A percentile compares a stretch with the other conserved stretches of the same genome.
Evolutionary conservation across 2,113 vertebrate species (phyloP).

Genomic region (Pollachius pollachius): DNA sequence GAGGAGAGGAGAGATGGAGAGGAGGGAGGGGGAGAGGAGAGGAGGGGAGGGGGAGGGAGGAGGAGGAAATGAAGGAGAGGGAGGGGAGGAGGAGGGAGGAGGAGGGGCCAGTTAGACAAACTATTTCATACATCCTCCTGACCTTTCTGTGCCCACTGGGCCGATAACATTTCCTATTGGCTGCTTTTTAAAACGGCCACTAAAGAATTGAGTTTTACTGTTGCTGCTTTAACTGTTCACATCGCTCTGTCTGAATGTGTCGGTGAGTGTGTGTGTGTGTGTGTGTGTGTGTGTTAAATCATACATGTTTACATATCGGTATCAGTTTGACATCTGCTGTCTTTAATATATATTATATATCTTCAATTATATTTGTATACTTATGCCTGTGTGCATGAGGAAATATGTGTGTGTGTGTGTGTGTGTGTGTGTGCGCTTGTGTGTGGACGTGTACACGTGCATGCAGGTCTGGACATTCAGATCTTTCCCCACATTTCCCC

Average conservation of each 20-base stretch:
- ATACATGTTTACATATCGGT: neutral
- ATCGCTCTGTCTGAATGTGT: slow-evolving; percentile 15
- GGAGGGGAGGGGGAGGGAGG: slow-evolving; percentile 15
- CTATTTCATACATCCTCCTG: slow-evolving; percentile 72
- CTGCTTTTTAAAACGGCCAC: slow-evolving; percentile 62
- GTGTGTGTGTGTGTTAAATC: slow-evolving; percentile 5
- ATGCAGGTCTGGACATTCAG: too few relatives aligned
- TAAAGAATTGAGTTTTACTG: slow-evolving; percentile 51
- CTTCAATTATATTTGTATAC: neutral
- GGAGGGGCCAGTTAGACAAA: slow-evolving; percentile 65
- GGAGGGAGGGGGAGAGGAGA: slow-evolving; percentile 1
- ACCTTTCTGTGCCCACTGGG: slow-evolving; percentile 68
- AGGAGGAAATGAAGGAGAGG: slow-evolving; percentile 18
- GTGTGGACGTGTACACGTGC: too few relatives aligned
- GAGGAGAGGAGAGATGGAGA: slow-evolving; percentile 43
- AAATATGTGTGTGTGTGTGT: too few relatives aligned
- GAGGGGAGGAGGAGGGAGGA: slow-evolving; percentile 45
- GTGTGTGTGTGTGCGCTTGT: too few relatives aligned
- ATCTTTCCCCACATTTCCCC: too few relatives aligned
- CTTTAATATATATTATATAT: neutral
- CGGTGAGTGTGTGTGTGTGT: slow-evolving; percentile 17
- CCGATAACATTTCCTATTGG: slow-evolving; percentile 59
- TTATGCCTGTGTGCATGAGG: slow-evolving; percentile 4
- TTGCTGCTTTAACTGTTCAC: slow-evolving; percentile 19
- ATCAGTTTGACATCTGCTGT: neutral